Conservation (phyloP, 2,113 vertebrate genomes). For the Ploceus nigricollis region DNA sequence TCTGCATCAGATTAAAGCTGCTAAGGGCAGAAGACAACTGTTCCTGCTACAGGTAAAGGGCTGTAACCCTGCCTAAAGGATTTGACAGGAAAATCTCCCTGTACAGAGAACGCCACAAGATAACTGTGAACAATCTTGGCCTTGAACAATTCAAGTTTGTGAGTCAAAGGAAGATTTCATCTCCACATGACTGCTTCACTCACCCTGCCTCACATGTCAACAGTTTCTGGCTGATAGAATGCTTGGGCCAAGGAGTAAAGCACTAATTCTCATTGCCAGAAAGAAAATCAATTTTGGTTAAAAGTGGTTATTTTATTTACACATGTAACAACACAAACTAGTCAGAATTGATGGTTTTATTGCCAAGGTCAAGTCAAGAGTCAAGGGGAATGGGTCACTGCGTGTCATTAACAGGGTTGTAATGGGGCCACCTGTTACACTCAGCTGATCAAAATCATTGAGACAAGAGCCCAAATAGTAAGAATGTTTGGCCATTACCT, state of each 20-base stretch:
- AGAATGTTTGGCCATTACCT: background rate
- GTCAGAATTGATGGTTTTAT: background rate
- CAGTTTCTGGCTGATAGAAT: background rate
- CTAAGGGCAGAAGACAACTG: background rate
- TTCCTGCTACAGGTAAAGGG: background rate
- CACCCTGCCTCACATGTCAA: background rate
- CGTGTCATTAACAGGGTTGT: background rate
- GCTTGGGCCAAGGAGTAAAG: background rate
- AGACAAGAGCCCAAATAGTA: background rate
- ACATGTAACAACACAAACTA: background rate
- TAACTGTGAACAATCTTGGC: background rate
- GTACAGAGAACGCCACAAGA: background rate
- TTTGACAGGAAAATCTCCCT: background rate
- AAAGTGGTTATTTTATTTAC: background rate
- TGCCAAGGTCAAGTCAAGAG: background rate
- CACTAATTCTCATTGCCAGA: background rate
- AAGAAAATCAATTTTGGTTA: background rate
- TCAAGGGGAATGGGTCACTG: background rate
- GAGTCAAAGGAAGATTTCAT: background rate
- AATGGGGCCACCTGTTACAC: background rate
- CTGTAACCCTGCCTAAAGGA: background rate
- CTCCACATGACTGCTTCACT: background rate
- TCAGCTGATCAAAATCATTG: background rate
- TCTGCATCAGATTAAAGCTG: background rate
- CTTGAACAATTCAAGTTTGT: background rate